These are phyloP conservation scores for Nesoenas mayeri DNA, from an alignment of 2,113 vertebrate genomes.

Conservation along the genomic window DNA sequence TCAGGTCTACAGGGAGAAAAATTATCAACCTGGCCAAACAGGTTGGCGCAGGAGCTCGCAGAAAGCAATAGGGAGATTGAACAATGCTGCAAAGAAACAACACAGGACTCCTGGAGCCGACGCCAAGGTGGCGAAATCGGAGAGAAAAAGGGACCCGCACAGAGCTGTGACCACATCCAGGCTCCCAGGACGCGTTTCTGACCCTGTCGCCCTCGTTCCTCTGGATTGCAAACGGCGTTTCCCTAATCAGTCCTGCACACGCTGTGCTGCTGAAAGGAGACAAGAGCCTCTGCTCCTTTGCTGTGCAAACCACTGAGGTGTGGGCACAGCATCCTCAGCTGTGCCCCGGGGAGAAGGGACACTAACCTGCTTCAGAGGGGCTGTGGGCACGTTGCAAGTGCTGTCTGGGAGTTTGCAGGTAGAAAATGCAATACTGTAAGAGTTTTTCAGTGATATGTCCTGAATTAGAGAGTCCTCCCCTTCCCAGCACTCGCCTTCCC, in stretches of 20 bases:
- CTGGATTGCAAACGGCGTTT: neutral
- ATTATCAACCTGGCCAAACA: conserved; percentile 56
- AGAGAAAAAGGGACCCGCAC: neutral
- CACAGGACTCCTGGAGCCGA: neutral
- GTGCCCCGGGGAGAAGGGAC: neutral
- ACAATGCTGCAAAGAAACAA: conserved; percentile 48
- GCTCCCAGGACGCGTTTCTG: neutral
- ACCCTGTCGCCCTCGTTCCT: neutral
- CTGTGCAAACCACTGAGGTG: neutral
- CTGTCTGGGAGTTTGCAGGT: neutral
- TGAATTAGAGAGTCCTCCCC: neutral
- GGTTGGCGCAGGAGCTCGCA: conserved; percentile 29
- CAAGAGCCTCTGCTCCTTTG: neutral
- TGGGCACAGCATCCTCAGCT: neutral
- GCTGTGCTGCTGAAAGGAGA: neutral
- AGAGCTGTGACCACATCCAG: neutral
- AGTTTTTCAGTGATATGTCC: neutral
- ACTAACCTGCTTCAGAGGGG: neutral
- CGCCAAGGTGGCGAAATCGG: conserved; percentile 25
- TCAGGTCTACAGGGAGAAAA: conserved; percentile 36
- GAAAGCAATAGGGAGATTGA: neutral
- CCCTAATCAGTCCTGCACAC: conserved; percentile 32
- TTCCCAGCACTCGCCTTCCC: conserved; percentile 40
- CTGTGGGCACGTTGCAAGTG: neutral
- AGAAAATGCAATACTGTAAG: neutral